These are phyloP conservation scores for Propithecus deckenii DNA, from an alignment of 2,797 vertebrate genomes.

Conservation along the genomic window DNA sequence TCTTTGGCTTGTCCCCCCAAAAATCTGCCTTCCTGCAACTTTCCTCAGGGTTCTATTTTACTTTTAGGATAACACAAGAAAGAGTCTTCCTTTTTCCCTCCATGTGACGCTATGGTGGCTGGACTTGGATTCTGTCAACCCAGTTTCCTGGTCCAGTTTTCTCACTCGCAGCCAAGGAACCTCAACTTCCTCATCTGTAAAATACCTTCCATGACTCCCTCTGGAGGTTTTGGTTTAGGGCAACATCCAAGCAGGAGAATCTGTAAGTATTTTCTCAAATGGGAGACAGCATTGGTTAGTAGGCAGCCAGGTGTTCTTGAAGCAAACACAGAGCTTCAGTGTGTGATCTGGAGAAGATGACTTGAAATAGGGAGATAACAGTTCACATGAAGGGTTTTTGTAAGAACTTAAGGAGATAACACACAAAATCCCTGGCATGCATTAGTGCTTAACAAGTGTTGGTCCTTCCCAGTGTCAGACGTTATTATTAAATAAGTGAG, in stretches of 20 bases:
- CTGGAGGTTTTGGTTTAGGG: not conserved
- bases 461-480: not conserved
- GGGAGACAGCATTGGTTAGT: fast-evolving
- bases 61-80: not conserved
- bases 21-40: not conserved
- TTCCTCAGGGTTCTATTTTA: not conserved
- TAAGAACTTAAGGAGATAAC: not conserved
- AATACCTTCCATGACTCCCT: not conserved
- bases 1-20: not conserved
- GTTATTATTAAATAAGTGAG: not conserved
- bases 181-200: not conserved
- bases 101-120: not conserved
- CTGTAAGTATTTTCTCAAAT: not conserved
- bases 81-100: not conserved
- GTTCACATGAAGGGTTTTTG: not conserved
- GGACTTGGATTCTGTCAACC: not conserved
- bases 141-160: not conserved
- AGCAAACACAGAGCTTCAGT: not conserved
- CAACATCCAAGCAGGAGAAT: not conserved
- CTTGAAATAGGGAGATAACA: not conserved
- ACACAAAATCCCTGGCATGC: not conserved
- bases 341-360: not conserved
- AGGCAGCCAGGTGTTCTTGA: not conserved
- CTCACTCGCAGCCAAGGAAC: not conserved
- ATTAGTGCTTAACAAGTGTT: fast-evolving